Conservation (phyloP, 2,113 vertebrate genomes). For the Cyphomyrus discorhynchus region DNA sequence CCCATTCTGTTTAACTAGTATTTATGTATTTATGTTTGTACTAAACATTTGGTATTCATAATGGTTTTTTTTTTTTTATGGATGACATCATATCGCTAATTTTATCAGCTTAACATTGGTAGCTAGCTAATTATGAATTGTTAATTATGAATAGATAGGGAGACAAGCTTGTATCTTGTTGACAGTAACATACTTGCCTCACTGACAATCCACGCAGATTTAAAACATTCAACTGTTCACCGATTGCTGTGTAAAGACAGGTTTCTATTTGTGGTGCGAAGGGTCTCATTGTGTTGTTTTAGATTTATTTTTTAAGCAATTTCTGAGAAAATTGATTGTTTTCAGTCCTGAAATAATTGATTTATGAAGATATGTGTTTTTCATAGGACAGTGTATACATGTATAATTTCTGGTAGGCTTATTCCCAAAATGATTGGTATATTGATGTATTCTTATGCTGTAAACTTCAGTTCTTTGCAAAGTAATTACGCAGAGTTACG, state of each 20-base stretch:
- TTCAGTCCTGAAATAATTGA: background rate
- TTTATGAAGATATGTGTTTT: background rate
- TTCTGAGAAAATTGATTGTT: background rate
- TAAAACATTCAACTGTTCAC: background rate
- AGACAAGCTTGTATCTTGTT: background rate
- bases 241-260: background rate
- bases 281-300: background rate
- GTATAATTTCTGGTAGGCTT: background rate
- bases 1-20: background rate
- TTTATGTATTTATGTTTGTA: background rate
- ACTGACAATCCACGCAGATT: background rate
- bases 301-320: background rate
- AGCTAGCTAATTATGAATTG: background rate
- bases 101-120: background rate
- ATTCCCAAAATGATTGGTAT: background rate
- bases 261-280: background rate
- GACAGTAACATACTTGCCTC: background rate
- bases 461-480: background rate
- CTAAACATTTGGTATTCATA: background rate
- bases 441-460: background rate
- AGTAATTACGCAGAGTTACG: background rate
- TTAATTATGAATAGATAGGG: background rate
- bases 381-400: background rate
- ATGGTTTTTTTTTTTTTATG: background rate
- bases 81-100: background rate